Percentiles rank a stretch among this genome's conserved stretches.
Conservation (phyloP, 2,888 invertebrate species). For the Parnassius orleans region DNA sequence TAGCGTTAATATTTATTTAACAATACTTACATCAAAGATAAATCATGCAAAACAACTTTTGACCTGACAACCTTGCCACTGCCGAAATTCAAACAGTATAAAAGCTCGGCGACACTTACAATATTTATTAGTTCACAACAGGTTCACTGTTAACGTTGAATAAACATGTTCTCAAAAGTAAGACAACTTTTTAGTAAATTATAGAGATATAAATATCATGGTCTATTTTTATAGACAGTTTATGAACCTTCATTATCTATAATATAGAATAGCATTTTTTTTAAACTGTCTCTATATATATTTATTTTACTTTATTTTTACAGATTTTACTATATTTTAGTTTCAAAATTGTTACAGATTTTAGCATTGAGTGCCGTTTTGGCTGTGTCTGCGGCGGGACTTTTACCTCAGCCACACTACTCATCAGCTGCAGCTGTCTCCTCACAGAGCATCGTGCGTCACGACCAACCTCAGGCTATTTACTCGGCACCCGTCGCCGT, state of each 20-base stretch:
- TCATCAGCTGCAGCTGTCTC: conserved; percentile 4
- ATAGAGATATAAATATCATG: no score
- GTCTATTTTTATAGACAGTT: no score
- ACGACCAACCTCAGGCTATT: conserved; percentile 18
- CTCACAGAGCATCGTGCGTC: conserved; percentile 27
- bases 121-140: conserved; percentile 26
- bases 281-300: no score
- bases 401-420: conserved; percentile 5
- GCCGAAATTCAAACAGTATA: conserved; percentile 12
- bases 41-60: conserved; percentile 39
- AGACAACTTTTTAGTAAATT: neutral
- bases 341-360: conserved; percentile 13
- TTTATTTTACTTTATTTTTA: neutral
- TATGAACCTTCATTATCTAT: no score
- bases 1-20: neutral
- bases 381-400: conserved; percentile 55
- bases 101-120: conserved; percentile 6
- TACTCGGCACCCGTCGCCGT: conserved; percentile 38
- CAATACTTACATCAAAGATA: conserved; percentile 38
- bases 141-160: neutral
- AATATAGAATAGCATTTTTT: no score
- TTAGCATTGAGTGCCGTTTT: conserved; percentile 39
- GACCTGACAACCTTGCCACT: conserved; percentile 22
- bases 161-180: conserved; percentile 17
- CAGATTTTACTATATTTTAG: no score